Evolutionary conservation across 2,888 invertebrate genomes (phyloP).

Genomic region (Leucophenga montana): DNA sequence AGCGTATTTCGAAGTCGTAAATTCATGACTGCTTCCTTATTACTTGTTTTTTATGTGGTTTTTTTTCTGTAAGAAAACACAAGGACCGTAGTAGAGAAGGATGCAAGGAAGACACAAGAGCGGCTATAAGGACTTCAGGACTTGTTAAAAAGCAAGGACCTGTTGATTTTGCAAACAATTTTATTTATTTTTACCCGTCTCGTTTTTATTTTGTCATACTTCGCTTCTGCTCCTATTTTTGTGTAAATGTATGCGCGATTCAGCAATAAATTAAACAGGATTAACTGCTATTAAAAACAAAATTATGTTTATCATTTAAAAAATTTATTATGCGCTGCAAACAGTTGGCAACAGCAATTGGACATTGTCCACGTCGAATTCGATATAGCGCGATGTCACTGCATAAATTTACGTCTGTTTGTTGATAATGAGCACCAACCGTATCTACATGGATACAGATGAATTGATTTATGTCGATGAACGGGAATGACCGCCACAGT

Average conservation of each 20-base stretch:
- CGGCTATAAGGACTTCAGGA: too few species aligned
- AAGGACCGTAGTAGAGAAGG: too few species aligned
- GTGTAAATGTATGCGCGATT: background rate
- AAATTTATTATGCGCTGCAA: conserved; percentile 26
- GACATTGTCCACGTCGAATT: background rate
- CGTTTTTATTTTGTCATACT: too few species aligned
- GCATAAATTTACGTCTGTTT: conserved; percentile 20
- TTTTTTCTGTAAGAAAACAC: too few species aligned
- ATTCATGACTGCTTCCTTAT: too few species aligned
- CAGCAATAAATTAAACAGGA: conserved; percentile 46
- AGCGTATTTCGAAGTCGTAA: too few species aligned
- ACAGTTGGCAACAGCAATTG: background rate
- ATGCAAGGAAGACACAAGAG: background rate
- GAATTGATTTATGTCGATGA: conserved; percentile 11
- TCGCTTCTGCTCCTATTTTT: too few species aligned
- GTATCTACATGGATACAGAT: background rate
- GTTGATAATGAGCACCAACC: conserved; percentile 16
- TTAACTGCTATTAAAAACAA: conserved; percentile 41
- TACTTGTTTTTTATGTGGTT: too few species aligned
- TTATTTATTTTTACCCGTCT: background rate
- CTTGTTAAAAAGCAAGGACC: background rate
- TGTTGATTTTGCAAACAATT: background rate
- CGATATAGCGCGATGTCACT: conserved; percentile 11
- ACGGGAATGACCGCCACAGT: background rate
- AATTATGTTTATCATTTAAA: conserved; percentile 39